These are phyloP conservation scores for Ictalurus punctatus DNA, from an alignment of 2,113 vertebrate genomes.

Conservation along the genomic window DNA sequence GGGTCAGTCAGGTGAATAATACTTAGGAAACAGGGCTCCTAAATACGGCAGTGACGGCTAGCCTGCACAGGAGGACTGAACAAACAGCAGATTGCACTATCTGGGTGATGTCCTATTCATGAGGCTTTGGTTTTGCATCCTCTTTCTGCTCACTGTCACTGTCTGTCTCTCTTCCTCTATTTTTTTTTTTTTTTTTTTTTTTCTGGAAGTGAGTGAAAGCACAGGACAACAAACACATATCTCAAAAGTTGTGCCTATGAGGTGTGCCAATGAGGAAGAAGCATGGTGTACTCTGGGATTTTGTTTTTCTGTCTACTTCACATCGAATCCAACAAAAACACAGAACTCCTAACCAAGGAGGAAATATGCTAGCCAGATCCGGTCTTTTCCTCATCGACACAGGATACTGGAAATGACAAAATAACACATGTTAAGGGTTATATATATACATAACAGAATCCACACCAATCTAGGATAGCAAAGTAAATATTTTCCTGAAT, in stretches of 20 bases:
- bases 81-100: conserved; percentile 32
- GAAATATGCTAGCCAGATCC: conserved; percentile 19
- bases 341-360: conserved; percentile 28
- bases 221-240: background rate
- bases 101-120: conserved; percentile 17
- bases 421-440: background rate
- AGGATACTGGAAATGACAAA: conserved; percentile 15
- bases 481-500: conserved; percentile 18
- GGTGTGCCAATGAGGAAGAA: background rate
- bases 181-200: background rate
- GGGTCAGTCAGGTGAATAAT: conserved; percentile 47
- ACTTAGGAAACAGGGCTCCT: conserved; percentile 35
- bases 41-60: conserved; percentile 37
- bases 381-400: conserved; percentile 12
- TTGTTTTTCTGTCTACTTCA: conserved; percentile 53
- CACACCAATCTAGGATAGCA: background rate
- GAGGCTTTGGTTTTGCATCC: conserved; percentile 19
- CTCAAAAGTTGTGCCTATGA: background rate
- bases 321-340: conserved; percentile 45
- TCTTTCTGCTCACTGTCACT: conserved; percentile 11
- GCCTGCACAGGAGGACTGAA: background rate
- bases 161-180: conserved; percentile 29
- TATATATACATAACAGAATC: background rate
- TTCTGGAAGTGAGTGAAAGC: background rate
- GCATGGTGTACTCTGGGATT: background rate